These are phyloP conservation scores for Calameuta idolon DNA, from an alignment of 2,888 invertebrate species.

Conservation along the genomic window DNA sequence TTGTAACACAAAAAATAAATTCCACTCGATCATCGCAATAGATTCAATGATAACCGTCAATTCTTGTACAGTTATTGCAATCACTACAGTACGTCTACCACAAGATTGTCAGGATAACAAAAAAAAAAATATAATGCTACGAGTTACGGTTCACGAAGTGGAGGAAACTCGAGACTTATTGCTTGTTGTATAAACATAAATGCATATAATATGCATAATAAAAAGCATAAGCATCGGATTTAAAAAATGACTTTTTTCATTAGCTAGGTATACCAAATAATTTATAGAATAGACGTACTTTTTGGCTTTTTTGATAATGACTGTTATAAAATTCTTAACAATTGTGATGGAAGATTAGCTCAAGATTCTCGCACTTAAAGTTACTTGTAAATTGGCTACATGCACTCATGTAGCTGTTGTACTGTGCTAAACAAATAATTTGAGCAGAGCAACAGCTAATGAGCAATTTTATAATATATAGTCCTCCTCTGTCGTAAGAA, in stretches of 20 bases:
- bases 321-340: not conserved
- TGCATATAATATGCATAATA: not conserved
- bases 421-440: slow-evolving; percentile 28
- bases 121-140: not conserved
- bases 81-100: not conserved
- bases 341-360: not conserved
- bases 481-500: slow-evolving; percentile 54
- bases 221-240: not conserved
- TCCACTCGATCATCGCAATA: too few relatives aligned
- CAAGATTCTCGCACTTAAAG: not conserved
- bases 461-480: slow-evolving; percentile 41
- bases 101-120: not conserved
- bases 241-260: not conserved
- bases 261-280: not conserved
- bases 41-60: too few relatives aligned
- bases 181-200: not conserved
- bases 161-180: not conserved
- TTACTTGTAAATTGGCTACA: slow-evolving; percentile 46
- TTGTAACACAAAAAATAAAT: not conserved
- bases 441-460: slow-evolving; percentile 32
- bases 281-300: not conserved
- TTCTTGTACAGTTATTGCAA: not conserved
- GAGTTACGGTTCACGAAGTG: not conserved
- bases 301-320: not conserved
- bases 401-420: slow-evolving; percentile 41